Evolutionary conservation across 2,113 vertebrate genomes (phyloP).

Genomic region (Myanophis thanlyinensis): DNA sequence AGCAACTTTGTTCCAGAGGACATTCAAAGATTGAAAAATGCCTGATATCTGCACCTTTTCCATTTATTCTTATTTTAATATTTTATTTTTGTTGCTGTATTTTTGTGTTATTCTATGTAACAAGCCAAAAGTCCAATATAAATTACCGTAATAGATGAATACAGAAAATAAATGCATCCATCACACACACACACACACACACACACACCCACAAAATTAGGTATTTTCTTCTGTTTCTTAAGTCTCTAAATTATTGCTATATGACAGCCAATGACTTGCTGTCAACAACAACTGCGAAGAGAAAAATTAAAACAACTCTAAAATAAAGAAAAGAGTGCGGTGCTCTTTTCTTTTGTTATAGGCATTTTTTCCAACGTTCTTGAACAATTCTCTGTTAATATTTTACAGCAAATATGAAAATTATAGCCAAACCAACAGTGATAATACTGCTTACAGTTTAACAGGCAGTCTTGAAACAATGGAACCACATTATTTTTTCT

Average conservation of each 20-base stretch:
- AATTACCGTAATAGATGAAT: neutral
- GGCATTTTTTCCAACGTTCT: neutral
- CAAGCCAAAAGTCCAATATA: neutral
- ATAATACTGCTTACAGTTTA: neutral
- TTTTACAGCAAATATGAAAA: neutral
- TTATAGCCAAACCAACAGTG: neutral
- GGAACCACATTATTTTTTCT: neutral
- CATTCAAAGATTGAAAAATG: neutral
- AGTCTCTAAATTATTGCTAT: constrained; percentile 1
- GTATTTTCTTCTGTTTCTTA: neutral
- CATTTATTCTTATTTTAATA: neutral
- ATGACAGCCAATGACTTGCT: neutral
- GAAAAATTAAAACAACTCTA: neutral
- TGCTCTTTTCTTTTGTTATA: constrained; percentile 3
- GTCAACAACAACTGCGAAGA: neutral
- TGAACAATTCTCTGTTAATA: neutral
- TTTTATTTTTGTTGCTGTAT: neutral
- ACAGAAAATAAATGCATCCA: neutral
- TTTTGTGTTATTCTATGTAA: neutral
- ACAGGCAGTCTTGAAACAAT: neutral
- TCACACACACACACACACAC: too few relatives aligned
- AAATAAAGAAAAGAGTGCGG: neutral
- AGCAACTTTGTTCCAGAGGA: neutral
- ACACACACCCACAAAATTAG: too few relatives aligned
- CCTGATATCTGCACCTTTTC: neutral